Evolutionary conservation across 2,888 invertebrate genomes (phyloP), one percentile per base, ranked within the genome.

Genomic region (Hirtodrosophila duncani): DNA sequence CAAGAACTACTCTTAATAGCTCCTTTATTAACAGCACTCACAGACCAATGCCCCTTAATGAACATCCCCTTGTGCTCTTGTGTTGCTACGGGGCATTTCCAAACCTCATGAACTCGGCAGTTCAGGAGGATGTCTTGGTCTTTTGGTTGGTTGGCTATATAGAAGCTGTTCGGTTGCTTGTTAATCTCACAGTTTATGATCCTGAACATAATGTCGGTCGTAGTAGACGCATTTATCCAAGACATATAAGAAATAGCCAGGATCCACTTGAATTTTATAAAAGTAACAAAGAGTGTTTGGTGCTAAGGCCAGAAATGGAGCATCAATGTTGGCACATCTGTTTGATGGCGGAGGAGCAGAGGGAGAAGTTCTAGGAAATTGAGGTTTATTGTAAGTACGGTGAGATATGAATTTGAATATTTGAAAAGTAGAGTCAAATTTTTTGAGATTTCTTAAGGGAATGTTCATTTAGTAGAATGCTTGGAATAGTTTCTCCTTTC

Each of bases 61-160:
- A n/a, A n/a, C n/a, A n/a, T n/a, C n/a, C n/a, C n/a, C n/a, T n/a
- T n/a, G 23, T 14, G 14, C 21, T n/a, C 14, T 37, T n/a, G 21
- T 36, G 8, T 10, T 38, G 2, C 16, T 38, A 0, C 23, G 23
- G 1, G 10, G 16, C 3, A 18, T 17, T 11, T 4, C 18, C 8
- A 1, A 9, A 10, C n/a, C 13, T 1, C 8, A 13, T 21, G 36
- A 9, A 3, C 6, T 24, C 1, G 21, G 11, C n/a, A 7, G n/a
- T n/a, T n/a, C n/a, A n/a, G n/a, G n/a, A n/a, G n/a, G n/a, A 2
- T 16, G 36, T 21, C 1, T 23, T 34, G 20, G 10, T 29, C 8
- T 27, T 44, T 10, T 36, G 44, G 36, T 5, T 36, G 1, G 34
- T 36, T 3, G 29, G 14, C 1, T 43, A 24, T 26, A 11, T 26